Evolutionary conservation across 2,888 invertebrate species (phyloP).

Genomic region (Dasysyrphus tricinctus): DNA sequence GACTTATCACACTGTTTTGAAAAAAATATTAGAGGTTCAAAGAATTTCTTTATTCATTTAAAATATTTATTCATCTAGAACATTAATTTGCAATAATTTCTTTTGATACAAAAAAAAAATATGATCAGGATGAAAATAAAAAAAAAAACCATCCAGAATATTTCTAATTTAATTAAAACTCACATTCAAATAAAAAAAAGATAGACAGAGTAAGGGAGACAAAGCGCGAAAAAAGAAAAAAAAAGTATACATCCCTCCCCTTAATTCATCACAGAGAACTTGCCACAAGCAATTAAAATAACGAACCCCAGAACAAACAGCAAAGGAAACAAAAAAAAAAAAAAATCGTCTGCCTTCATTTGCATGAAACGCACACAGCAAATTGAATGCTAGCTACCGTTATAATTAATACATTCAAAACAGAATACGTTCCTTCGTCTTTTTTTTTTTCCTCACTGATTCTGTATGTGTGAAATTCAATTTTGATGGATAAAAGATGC

Average conservation of each 20-base stretch:
- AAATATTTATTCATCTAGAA: background rate
- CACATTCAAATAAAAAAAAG: slow-evolving; percentile 1
- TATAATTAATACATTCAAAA: slow-evolving; percentile 71
- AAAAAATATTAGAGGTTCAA: background rate
- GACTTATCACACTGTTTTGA: background rate
- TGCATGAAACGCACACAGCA: slow-evolving; percentile 37
- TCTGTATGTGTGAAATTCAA: slow-evolving; percentile 19
- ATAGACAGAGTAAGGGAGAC: background rate
- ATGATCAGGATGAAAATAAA: background rate
- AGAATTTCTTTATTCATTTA: background rate
- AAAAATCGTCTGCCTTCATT: slow-evolving; percentile 22
- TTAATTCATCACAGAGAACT: slow-evolving; percentile 37
- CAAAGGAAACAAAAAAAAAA: background rate
- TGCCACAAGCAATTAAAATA: slow-evolving; percentile 70
- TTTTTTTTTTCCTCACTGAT: background rate
- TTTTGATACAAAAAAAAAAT: background rate
- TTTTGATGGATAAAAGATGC: slow-evolving; percentile 50
- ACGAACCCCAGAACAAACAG: slow-evolving; percentile 41
- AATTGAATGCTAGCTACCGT: slow-evolving; percentile 46
- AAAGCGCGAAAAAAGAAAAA: background rate
- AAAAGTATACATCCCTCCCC: background rate
- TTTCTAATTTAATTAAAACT: slow-evolving; percentile 64
- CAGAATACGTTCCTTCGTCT: slow-evolving; percentile 2
- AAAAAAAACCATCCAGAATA: slow-evolving; percentile 11
- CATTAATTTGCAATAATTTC: slow-evolving; percentile 27